Conservation (phyloP, 1,140 invertebrate genomes). For the Procambarus clarkii region DNA sequence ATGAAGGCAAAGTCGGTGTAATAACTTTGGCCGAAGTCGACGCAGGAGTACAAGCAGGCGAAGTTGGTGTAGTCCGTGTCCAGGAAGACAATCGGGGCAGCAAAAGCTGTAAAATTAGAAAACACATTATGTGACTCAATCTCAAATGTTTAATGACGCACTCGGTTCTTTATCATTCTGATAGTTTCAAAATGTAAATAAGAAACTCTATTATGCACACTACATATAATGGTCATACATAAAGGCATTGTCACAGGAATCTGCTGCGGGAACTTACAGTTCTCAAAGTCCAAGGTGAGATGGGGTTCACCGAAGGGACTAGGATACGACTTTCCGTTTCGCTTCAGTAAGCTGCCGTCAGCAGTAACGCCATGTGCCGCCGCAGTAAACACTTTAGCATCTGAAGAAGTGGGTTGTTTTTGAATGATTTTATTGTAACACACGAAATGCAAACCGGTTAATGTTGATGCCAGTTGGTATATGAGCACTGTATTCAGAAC, state of each 20-base stretch:
- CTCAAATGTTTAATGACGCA: not conserved
- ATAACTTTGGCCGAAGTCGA: not conserved
- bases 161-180: too few relatives aligned
- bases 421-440: not conserved
- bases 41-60: conserved; percentile 26
- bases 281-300: conserved; percentile 9
- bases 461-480: not conserved
- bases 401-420: not conserved
- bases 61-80: conserved; percentile 30
- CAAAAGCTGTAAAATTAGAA: not conserved
- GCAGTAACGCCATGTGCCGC: not conserved
- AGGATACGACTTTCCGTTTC: not conserved
- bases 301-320: conserved; percentile 9
- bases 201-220: too few relatives aligned
- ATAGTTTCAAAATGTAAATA: too few relatives aligned
- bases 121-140: not conserved
- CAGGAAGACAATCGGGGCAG: not conserved
- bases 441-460: not conserved
- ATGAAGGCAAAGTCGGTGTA: conserved; percentile 20
- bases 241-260: too few relatives aligned
- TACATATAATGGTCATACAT: too few relatives aligned
- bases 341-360: not conserved
- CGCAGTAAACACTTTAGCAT: not conserved
- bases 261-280: not conserved
- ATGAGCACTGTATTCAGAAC: too few relatives aligned